Base-by-base conservation (phyloP, 2,113 vertebrate genomes). In the Ceratotherium simum region DNA sequence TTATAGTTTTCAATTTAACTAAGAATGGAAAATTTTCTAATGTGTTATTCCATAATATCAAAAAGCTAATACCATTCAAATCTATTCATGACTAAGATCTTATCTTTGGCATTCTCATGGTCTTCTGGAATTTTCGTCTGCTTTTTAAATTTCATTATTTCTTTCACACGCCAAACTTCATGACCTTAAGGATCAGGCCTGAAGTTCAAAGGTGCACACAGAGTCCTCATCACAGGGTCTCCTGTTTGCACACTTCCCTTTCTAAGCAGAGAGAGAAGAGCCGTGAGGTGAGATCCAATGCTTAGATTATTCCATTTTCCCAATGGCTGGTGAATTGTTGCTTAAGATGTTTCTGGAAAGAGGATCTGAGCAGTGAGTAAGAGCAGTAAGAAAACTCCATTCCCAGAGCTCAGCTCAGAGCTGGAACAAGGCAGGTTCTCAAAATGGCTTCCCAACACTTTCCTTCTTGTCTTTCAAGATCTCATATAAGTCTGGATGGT, bases 161-260 rank as follows among this genome's bases (percentile, higher is more conserved):
- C 60, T 85, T 84, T 95, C 89, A 65, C 8, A 48, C 96, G 76
- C n/a, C 75, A 75, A 79, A 92, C 60, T n/a, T 29, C 10, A 69
- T 21, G 39, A 73, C 69, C 62, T 79, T 82, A 42, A 69, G 54
- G 58, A 94, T n/a, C 56, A 87, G 83, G 42, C 56, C 65, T 80
- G 6, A 95, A 79, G 70, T 67, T 86, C 39, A 80, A 95, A 73
- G 39, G 62, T 56, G 67, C 5, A 27, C 10, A 31, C 13, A 20
- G 73, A 91, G 16, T 27, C 42, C 42, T 8, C 8, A 46, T 4
- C 48, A 39, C 9, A 4, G 20, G 7, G 29, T 25, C 51, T 62
- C 72, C 48, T 67, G 16, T 58, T 3, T 48, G 46, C 8, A 69
- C n/a, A 17, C 60, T 62, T n/a, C 23, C 54, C 29, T 93, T 76